Conservation (phyloP, 2,113 vertebrate genomes). For the Lota lota region DNA sequence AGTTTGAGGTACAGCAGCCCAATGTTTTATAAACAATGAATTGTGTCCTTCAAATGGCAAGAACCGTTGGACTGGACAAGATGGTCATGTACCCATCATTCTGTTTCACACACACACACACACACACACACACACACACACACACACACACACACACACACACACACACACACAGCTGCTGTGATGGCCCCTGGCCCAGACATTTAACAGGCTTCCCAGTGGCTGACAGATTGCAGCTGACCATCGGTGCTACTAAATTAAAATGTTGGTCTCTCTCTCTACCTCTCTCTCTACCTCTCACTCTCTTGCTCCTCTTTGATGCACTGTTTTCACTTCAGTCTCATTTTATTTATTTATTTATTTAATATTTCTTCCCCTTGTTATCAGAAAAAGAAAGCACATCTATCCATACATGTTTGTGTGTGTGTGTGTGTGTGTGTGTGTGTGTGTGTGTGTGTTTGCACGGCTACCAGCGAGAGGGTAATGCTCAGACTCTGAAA, state of each 20-base stretch:
- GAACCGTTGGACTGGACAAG: constrained; percentile 25
- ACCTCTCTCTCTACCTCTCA: constrained; percentile 2
- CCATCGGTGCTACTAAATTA: constrained; percentile 14
- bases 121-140: constrained; percentile 12
- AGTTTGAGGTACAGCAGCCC: constrained; percentile 6
- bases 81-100: constrained; percentile 24
- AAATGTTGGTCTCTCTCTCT: neutral
- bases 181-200: constrained; percentile 16
- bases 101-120: constrained; percentile 15
- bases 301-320: neutral
- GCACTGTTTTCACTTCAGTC: neutral
- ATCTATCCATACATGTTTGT: no score
- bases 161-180: constrained; percentile 15
- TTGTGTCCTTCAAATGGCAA: constrained; percentile 41
- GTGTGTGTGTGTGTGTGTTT: no score
- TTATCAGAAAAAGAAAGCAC: no score
- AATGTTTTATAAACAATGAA: neutral
- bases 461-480: no score
- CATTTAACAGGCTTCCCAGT: constrained; percentile 34
- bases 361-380: neutral
- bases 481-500: no score
- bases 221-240: constrained; percentile 52
- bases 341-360: neutral
- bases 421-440: no score
- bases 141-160: constrained; percentile 4